Conservation (phyloP, 2,113 vertebrate genomes). For the Polyodon spathula region DNA sequence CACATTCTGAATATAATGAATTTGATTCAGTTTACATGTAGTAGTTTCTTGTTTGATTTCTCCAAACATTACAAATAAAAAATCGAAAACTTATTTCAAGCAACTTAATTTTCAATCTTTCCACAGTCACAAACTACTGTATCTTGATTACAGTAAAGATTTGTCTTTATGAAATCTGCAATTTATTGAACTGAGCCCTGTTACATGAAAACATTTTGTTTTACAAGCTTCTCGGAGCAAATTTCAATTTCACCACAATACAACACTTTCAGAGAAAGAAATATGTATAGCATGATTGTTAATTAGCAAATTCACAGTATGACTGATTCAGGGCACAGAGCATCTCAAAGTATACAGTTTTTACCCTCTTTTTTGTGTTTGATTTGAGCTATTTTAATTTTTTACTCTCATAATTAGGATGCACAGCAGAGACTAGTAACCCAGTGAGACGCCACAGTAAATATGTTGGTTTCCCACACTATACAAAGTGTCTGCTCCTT, state of each 20-base stretch:
- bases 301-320: slow-evolving; percentile 44
- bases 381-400: slow-evolving; percentile 52
- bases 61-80: background rate
- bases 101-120: background rate
- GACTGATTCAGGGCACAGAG: slow-evolving; percentile 39
- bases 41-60: background rate
- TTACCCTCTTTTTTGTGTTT: slow-evolving; percentile 32
- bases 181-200: background rate
- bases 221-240: too few relatives aligned
- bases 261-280: background rate
- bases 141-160: background rate
- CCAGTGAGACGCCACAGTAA: slow-evolving; percentile 50
- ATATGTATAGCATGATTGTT: slow-evolving; percentile 23
- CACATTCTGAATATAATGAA: background rate
- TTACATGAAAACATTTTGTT: background rate
- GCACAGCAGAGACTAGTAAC: slow-evolving; percentile 40
- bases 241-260: background rate
- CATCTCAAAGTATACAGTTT: slow-evolving; percentile 40
- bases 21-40: background rate
- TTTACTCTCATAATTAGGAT: slow-evolving; percentile 39
- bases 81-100: background rate
- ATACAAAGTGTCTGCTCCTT: slow-evolving; percentile 47
- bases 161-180: background rate
- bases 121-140: background rate
- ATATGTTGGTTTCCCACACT: slow-evolving; percentile 47